Evolutionary conservation across 2,113 vertebrate genomes (phyloP), one percentile per base, ranked within the genome.

Genomic region (Oenanthe oenanthe): DNA sequence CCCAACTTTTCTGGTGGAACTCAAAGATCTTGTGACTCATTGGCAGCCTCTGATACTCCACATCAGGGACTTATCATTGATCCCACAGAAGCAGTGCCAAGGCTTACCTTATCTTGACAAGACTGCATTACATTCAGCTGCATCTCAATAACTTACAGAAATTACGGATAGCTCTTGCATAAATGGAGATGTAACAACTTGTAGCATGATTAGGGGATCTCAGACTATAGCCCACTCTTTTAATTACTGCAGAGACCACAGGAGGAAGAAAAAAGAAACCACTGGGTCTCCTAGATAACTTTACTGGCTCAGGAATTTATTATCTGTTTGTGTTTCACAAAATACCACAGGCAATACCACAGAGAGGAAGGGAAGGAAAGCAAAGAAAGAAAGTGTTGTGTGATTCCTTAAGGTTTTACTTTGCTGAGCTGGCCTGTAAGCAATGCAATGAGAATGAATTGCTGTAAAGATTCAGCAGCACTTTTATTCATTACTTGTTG

Each of bases 51-150:
- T 74, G 95, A 80, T 88, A 84, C 36, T 74, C 60, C 43, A 73
- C 77, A 84, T 67, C 17, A 1, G 79, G 71, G 43, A 36, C 15
- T 94, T 95, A 85, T 83, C 88, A 43, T 2, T 48, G 67, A 62
- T 83, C 47, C 72, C 40, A 95, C 75, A 88, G 94, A 96, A 94
- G 94, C 4, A 60, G 51, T 86, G 95, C 95, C 94, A 95, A 90
- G 34, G 32, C 10, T 90, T 90, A 77, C 56, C 42, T 88, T 96
- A 94, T 97, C 95, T 94, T 88, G 90, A 92, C 85, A 74, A 77
- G 88, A 43, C 67, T 77, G 63, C 63, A n/a, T 86, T 92, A 58
- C 38, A 29, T 88, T 88, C 63, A 72, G 29, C 71, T 94, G 75
- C 78, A 83, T 86, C 75, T 88, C 47, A 76, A 8, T 85, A 94